Evolutionary conservation across 2,888 invertebrate species (phyloP), one percentile per base, ranked within the genome.

Genomic region (Campoplex nolae): DNA sequence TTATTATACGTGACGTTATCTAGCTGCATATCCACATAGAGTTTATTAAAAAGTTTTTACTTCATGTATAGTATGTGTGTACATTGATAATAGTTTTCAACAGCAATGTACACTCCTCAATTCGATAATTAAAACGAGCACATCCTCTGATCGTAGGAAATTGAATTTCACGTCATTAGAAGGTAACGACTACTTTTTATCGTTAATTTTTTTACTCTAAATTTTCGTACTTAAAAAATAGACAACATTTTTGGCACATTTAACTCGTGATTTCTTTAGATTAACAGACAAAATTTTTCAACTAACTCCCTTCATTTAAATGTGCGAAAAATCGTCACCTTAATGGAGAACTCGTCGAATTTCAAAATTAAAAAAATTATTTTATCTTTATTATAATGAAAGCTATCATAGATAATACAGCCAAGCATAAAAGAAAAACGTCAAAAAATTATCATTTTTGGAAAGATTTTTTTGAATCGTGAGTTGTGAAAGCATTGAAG

Each of bases 31-130:
- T n/a, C 42, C 70, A 76, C 73, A 85, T 77, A 86, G 81, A 87
- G 83, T 88, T 85, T 88, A 88, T 89, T 88, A 68, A 80, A 88
- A 80, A 88, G 77, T 87, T 83, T 75, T 89, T 58, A 80, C 62
- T 82, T 83, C 8, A 82, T 62, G 7, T 42, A 70, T 35, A 48
- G 62, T 84, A 38, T 6, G 62, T 84, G 62, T 73, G 75, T 81
- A 79, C 58, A 76, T 86, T 73, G n/a, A 70, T 62, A 4, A 23
- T 23, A 81, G 80, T 85, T 73, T 87, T 84, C 73, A 85, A 88
- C 83, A 87, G 74, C 70, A 85, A 87, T 88, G 85, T 83, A 80
- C 80, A 88, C 35, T 74, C 74, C 18, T 81, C 70, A 80, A 67
- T 80, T 71, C 51, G 28, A 67, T 48, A 16, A 45, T 70, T 65